phyloP scores from a whole-genome alignment of 1,140 invertebrate genomes.

The Bombus sylvicola region DNA sequence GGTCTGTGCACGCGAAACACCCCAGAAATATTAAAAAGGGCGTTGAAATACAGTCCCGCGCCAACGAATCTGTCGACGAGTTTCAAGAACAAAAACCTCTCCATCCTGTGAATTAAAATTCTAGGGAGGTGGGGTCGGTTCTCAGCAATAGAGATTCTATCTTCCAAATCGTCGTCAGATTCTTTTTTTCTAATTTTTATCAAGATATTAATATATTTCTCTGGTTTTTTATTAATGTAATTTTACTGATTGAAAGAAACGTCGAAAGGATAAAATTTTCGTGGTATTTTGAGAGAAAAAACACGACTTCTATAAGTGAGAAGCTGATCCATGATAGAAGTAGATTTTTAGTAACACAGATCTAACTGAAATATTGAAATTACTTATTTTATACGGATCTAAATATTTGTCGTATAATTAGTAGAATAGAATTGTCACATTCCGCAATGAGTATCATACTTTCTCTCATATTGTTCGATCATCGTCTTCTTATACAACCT shows the following conservation, averaged over 20 bases:
- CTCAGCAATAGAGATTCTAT: background rate
- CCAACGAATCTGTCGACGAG: slow-evolving; percentile 31
- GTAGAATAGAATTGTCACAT: no score
- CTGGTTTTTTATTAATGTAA: background rate
- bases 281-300: background rate
- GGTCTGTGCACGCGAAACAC: slow-evolving; percentile 20
- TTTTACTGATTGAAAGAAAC: background rate
- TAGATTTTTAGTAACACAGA: no score
- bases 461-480: no score
- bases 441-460: no score
- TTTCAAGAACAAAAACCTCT: slow-evolving; percentile 29
- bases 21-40: slow-evolving; percentile 55
- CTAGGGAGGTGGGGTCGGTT: background rate
- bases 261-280: no score
- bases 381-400: no score
- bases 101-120: slow-evolving; percentile 28
- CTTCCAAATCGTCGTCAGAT: background rate
- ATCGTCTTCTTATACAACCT: no score
- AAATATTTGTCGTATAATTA: no score
- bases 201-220: background rate
- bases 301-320: background rate
- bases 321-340: no score
- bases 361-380: no score
- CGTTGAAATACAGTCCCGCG: slow-evolving; percentile 18
- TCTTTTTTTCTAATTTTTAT: background rate